Base-by-base conservation (phyloP, 2,113 vertebrate genomes). In the Caloenas nicobarica region DNA sequence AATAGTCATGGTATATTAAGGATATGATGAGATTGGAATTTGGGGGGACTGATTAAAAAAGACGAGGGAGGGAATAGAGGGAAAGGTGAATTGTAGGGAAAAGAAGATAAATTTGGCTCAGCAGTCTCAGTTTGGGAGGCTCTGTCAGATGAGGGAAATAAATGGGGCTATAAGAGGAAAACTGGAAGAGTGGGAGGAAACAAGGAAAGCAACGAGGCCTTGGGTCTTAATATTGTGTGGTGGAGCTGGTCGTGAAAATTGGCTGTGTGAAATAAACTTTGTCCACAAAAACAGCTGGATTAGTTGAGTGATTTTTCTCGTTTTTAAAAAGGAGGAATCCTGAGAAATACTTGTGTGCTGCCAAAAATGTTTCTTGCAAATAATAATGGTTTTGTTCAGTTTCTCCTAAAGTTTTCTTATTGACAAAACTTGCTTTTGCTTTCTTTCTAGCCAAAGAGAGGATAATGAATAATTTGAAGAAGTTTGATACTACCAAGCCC, bases 401-500 rank as follows among this genome's bases (percentile, higher is more conserved):
- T 87, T 58, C 23, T 60, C 5, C 16, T 70, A 22, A 61, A 7
- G 21, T 61, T 53, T 69, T 38, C 7, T 23, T 40, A 34, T 0
- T 61, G 38, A 51, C 40, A 53, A 50, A 78, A 26, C 14, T 72
- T 40, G 2, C 23, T 81, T 89, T 48, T 93, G 38, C 38, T 88
- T 94, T 79, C 21, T 68, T 64, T 96, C 70, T 91, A 99, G 99
- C 99, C 79, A 98, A 98, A 96, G 97, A 98, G 82, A 98, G 99
- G 44, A 98, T 99, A 93, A 96, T 99, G 58, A 98, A 96, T 90
- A 99, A 98, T 92, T 97, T 99, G 92, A 98, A 97, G 97, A 99
- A 99, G 91, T 98, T 99, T 25, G 98, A 99, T 28, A 88, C 89
- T 56, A 99, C 99, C 9, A 98, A 94, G 38, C 96, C 98, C 22